These are phyloP conservation scores for Spizaetus ornatus DNA, from an alignment of 2,113 vertebrate genomes.

Conservation along the genomic window DNA sequence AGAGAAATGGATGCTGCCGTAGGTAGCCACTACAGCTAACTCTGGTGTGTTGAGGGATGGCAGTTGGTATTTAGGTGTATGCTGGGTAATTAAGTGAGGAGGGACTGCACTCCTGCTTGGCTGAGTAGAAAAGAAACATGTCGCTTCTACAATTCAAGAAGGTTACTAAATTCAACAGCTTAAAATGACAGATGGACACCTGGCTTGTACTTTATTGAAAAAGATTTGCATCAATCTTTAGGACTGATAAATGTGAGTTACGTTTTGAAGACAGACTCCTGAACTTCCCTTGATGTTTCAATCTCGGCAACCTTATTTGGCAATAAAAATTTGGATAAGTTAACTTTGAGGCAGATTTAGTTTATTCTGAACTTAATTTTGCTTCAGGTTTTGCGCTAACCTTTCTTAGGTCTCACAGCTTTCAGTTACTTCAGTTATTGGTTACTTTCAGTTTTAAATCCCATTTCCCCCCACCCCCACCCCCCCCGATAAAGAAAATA, in stretches of 20 bases:
- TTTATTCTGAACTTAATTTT: background rate
- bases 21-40: background rate
- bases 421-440: background rate
- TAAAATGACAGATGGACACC: background rate
- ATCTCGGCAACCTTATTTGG: background rate
- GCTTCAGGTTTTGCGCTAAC: background rate
- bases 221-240: background rate
- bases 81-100: constrained; percentile 10
- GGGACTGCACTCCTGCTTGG: background rate
- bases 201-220: background rate
- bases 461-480: rapidly evolving
- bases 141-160: background rate
- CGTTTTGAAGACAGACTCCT: background rate
- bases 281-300: background rate
- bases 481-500: background rate
- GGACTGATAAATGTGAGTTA: background rate
- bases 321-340: background rate
- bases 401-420: background rate
- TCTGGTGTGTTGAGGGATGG: background rate
- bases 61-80: constrained; percentile 3
- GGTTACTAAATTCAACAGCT: background rate
- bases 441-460: background rate
- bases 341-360: background rate
- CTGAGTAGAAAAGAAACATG: background rate
- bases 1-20: background rate